Conservation (phyloP, 2,113 vertebrate species). For the Hyaena hyaena region DNA sequence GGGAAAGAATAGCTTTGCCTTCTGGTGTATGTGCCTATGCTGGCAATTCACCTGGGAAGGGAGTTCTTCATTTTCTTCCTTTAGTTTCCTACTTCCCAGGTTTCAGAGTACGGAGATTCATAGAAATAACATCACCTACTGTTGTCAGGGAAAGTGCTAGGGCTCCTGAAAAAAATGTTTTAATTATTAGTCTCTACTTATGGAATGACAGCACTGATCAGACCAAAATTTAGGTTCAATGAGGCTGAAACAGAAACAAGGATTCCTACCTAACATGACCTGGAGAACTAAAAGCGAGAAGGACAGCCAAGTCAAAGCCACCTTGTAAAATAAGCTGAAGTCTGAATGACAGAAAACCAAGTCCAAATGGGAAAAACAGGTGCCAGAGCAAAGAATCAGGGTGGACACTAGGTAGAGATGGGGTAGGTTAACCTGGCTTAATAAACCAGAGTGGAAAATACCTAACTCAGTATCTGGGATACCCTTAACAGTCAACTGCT, state of each 20-base stretch:
- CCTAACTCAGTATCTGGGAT: not conserved
- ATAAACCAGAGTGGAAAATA: not conserved
- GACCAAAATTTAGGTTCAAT: not conserved
- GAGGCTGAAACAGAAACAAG: not conserved
- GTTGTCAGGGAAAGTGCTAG: not conserved
- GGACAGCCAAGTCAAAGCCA: not conserved
- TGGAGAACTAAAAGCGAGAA: not conserved
- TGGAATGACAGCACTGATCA: not conserved
- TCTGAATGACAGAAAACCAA: not conserved
- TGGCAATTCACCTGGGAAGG: not conserved
- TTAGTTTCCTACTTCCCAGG: not conserved
- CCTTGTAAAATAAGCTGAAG: not conserved
- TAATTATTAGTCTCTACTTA: not conserved
- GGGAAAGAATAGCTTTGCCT: not conserved
- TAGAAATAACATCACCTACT: not conserved
- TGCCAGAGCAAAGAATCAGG: not conserved
- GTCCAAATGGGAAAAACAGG: not conserved
- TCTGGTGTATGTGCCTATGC: not conserved
- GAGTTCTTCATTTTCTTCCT: not conserved
- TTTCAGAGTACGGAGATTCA: not conserved
- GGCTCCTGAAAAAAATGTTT: not conserved
- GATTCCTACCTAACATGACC: not conserved
- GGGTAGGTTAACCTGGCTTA: not conserved
- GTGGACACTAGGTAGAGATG: not conserved
- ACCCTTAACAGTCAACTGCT: not conserved